Evolutionary conservation across 2,797 vertebrate species (phyloP).

Genomic region (Cynopterus sphinx): DNA sequence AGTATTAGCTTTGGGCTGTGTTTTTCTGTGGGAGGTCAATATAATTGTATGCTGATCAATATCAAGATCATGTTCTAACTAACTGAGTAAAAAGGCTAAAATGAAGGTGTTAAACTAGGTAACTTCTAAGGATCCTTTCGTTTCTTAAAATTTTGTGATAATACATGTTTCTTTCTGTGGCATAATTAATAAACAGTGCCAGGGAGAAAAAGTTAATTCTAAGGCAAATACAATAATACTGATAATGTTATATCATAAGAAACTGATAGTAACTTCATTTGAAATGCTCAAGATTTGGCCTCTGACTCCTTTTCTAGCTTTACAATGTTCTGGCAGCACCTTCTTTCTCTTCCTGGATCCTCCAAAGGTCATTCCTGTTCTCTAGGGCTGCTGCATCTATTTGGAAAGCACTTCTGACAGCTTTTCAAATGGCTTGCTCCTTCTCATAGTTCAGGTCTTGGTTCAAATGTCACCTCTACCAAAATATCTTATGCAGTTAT

Average conservation of each 20-base stretch:
- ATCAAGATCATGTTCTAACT: conserved; percentile 40
- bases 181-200: conserved; percentile 27
- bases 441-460: background rate
- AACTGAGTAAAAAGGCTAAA: conserved; percentile 28
- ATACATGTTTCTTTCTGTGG: background rate
- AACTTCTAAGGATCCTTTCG: background rate
- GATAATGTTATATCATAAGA: conserved; percentile 23
- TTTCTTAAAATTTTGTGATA: conserved; percentile 27
- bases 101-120: background rate
- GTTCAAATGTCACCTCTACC: background rate
- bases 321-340: background rate
- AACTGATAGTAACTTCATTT: background rate
- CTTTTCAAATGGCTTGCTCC: background rate
- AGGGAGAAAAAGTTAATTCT: conserved; percentile 1
- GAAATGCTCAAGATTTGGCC: background rate
- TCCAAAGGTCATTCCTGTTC: background rate
- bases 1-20: background rate
- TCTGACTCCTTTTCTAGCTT: background rate
- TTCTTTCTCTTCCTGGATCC: background rate
- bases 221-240: background rate
- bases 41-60: conserved; percentile 35
- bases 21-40: background rate
- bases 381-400: background rate
- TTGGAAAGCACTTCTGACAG: background rate
- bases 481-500: background rate